Base-by-base conservation (phyloP, 2,888 invertebrate species). In the Meganola albula region DNA sequence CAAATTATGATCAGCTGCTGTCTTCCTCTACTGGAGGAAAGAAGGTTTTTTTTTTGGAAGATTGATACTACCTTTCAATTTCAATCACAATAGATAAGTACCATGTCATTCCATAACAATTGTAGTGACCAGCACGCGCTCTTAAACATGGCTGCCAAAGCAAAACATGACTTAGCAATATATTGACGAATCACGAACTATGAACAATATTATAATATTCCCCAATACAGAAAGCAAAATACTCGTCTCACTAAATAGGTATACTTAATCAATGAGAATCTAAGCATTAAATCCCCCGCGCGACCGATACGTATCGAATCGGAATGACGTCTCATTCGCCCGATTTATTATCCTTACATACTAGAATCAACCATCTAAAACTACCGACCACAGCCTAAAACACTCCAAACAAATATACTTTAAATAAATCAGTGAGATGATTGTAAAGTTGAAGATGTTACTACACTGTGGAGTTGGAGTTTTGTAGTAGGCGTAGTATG, bases 271-370 rank as follows among this genome's bases (percentile, higher is more conserved):
- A 82, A 77, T 67, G 65, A 57, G 70, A 60, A 67, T 72, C 69
- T 60, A 56, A 70, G 63, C 72, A 73, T 70, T 64, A 67, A 66
- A 57, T 70, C 72, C 77, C 77, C 74, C 74, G 61, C 66, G 64
- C 63, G 43, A 53, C 59, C 69, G 67, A 71, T 64, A 66, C 83
- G 83, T 76, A 69, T 70, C 83, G 78, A 84, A 84, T 84, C 69
- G 67, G 58, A 63, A 67, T 78, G 83, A 84, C 82, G 75, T 79
- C 83, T 84, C 83, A 82, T 82, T 82, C 76, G 61, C 74, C 67
- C 76, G 70, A 78, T 79, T 78, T 82, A 76, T 78, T 71, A 60
- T 65, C 52, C 55, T 51, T 62, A 55, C 70, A 63, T 48, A 70
- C 59, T 55, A 53, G 44, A 31, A 45, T 44, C 44, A 52, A 46